A percentile compares a stretch with the other conserved stretches of the same genome.
Conservation (phyloP, 1,140 invertebrate genomes). For the Micrasema longulum region DNA sequence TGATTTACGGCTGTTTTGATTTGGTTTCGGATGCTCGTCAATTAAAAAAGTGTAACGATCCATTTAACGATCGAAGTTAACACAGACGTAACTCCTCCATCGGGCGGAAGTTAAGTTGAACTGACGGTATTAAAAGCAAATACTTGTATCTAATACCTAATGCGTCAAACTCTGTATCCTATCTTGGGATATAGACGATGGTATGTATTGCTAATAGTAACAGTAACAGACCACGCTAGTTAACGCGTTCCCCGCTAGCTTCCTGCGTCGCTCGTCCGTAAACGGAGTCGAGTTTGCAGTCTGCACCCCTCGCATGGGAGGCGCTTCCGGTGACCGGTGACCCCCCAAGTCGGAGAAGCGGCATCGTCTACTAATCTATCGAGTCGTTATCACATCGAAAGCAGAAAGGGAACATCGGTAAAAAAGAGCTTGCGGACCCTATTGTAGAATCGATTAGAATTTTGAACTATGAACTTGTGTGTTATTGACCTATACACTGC, state of each 20-base stretch:
- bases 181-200: neutral
- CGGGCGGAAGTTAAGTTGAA: neutral
- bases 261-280: constrained; percentile 3
- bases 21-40: constrained; percentile 18
- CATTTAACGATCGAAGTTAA: constrained; percentile 11
- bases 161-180: constrained; percentile 5
- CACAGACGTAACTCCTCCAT: neutral
- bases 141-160: neutral
- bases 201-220: too few relatives aligned
- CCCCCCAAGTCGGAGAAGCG: constrained; percentile 7
- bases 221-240: too few relatives aligned
- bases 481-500: too few relatives aligned
- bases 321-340: constrained; percentile 27
- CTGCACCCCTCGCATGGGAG: neutral
- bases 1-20: constrained; percentile 9
- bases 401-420: too few relatives aligned
- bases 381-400: neutral
- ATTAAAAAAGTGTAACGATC: constrained; percentile 29
- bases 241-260: neutral
- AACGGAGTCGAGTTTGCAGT: neutral
- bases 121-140: constrained; percentile 9
- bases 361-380: neutral
- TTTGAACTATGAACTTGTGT: too few relatives aligned
- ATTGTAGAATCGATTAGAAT: too few relatives aligned
- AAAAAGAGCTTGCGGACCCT: too few relatives aligned